Percentiles rank a stretch among this genome's conserved stretches.
phyloP scores from a whole-genome alignment of 2,797 vertebrate genomes.

The Crenichthys baileyi region DNA sequence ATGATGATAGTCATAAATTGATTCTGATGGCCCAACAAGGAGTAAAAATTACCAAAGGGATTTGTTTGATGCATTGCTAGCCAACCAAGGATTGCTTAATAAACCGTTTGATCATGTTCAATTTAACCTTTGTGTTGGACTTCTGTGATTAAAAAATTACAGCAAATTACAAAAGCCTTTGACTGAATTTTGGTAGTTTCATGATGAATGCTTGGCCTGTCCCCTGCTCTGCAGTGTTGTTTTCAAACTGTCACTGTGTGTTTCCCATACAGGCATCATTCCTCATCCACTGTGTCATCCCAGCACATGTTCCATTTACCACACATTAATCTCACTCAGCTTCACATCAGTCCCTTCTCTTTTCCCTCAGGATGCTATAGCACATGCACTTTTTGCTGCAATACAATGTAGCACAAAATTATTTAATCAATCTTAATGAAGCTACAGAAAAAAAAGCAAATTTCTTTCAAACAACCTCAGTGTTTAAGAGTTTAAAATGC shows the following conservation, averaged over 20 bases:
- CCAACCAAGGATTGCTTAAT: conserved; percentile 34
- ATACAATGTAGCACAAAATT: conserved; percentile 17
- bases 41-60: conserved; percentile 47
- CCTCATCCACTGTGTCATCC: conserved; percentile 66
- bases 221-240: conserved; percentile 44
- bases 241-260: conserved; percentile 62
- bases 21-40: conserved; percentile 49
- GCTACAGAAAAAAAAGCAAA: conserved; percentile 16
- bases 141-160: conserved; percentile 44
- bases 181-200: conserved; percentile 11
- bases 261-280: conserved; percentile 61
- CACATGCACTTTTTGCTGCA: conserved; percentile 47
- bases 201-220: conserved; percentile 29
- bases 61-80: conserved; percentile 48
- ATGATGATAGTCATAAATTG: conserved; percentile 72
- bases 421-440: conserved; percentile 39
- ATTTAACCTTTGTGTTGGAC: conserved; percentile 38
- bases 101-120: conserved; percentile 54
- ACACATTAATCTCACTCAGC: conserved; percentile 70
- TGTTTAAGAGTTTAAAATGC: conserved; percentile 22
- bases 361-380: conserved; percentile 43
- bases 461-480: conserved; percentile 20
- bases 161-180: conserved; percentile 39
- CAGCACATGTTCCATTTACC: conserved; percentile 73
- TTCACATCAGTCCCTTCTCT: conserved; percentile 51